These are phyloP conservation scores for Xestoiulus laeticollis DNA, from an alignment of 2,888 invertebrate genomes.

Conservation along the genomic window DNA sequence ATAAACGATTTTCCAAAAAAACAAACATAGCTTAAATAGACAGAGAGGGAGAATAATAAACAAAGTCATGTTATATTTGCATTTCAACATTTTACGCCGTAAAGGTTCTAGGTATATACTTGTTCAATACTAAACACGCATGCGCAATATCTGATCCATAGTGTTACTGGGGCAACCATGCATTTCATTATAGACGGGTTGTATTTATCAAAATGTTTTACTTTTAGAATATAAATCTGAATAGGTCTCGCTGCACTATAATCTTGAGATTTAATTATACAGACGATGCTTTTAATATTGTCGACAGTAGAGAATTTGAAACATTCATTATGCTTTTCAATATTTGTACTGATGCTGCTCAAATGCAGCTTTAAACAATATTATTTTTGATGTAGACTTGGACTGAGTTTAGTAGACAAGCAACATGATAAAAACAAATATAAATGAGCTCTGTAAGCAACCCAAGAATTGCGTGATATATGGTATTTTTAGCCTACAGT, in stretches of 20 bases:
- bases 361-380: background rate
- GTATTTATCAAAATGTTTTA: slow-evolving; percentile 28
- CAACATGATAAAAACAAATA: background rate
- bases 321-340: background rate
- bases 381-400: background rate
- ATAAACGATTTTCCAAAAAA: background rate
- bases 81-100: background rate
- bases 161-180: slow-evolving; percentile 5
- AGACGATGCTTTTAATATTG: background rate
- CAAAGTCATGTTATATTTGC: background rate
- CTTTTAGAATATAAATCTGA: slow-evolving; percentile 5
- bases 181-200: background rate
- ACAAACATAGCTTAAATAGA: background rate
- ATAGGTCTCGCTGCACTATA: background rate
- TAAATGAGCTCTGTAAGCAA: background rate
- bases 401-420: background rate
- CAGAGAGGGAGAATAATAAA: background rate
- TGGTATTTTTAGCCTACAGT: background rate
- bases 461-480: background rate
- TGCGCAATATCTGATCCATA: background rate
- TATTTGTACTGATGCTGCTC: background rate
- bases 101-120: background rate
- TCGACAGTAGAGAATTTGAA: background rate
- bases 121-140: background rate
- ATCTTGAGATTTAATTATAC: background rate